Evolutionary conservation across 2,113 vertebrate species (phyloP), one percentile per base, ranked within the genome.

Genomic region (Macrotus californicus): DNA sequence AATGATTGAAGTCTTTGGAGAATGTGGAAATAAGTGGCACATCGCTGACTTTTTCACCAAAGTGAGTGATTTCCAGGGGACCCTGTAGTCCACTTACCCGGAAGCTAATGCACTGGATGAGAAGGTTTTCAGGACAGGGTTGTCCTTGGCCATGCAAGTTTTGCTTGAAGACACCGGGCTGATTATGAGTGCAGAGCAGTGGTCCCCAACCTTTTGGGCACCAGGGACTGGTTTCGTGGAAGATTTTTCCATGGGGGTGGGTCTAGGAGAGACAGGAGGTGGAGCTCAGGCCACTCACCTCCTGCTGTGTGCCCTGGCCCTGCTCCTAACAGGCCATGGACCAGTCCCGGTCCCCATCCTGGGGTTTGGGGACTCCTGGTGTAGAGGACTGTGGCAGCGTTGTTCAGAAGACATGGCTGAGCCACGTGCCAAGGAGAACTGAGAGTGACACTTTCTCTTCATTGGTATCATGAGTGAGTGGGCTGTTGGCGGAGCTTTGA

Each of bases 1-100:
- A 0, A 94, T 96, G 89, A 11, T 6, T 4, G 72, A 84, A 0
- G 72, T 92, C 54, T 96, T 81, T 24, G 7, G 64, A 16, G 26
- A 94, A 41, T 21, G 80, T 21, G 93, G 89, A 18, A 96, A 80
- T 29, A 89, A 59, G 73, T 96, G 89, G 64, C 95, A 96, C 56
- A 76, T 96, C 24, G 93, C 16, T 0, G 93, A 94, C 73, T 96
- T 96, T 64, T 96, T 96, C 67, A 96, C 95, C 56, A 79, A 36
- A 43, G 95, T 96, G 31, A 94, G 93, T 94, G 19, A 7, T 50
- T 56, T 52, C 36, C 70, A 41, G 19, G 79, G 54, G 79, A 24
- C 18, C 41, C 0, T 4, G 2, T 22, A 24, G 36, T 84, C 36
- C 50, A 3, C 48, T 34, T 46, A 6, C 24, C 46, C 54, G 18